phyloP scores from a whole-genome alignment of 2,113 vertebrate genomes.

The Megaceryle maxima region DNA sequence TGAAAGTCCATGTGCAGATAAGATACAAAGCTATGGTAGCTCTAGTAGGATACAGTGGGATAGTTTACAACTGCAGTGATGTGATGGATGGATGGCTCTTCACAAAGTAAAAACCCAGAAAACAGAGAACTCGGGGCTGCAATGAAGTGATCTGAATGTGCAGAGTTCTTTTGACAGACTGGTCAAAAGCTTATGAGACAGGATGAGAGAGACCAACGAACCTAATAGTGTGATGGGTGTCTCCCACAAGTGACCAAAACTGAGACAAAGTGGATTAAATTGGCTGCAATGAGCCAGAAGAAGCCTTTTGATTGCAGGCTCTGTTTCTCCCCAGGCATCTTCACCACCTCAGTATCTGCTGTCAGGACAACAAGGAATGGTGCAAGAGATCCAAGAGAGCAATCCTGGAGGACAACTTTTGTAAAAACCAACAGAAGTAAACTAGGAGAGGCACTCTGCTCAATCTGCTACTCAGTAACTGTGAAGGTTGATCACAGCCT shows the following conservation, averaged over 20 bases:
- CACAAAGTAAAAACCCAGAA: neutral
- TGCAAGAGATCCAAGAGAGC: neutral
- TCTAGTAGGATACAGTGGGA: neutral
- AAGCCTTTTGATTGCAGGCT: neutral
- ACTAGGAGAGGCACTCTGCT: neutral
- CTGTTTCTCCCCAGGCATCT: neutral
- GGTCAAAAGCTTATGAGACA: neutral
- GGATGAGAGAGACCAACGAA: accelerated
- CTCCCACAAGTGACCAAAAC: neutral
- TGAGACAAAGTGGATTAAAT: neutral
- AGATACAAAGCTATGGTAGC: neutral
- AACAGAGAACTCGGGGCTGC: neutral
- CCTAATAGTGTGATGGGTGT: accelerated
- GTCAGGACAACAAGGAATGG: neutral
- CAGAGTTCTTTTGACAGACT: neutral
- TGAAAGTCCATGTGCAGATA: neutral
- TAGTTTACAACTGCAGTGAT: neutral
- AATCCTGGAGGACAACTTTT: neutral
- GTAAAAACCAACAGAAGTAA: neutral
- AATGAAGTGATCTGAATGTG: neutral
- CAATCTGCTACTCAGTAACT: neutral
- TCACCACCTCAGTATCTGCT: neutral
- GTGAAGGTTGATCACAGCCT: neutral
- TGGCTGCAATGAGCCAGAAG: neutral
- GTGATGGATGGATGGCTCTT: neutral